phyloP scores from a whole-genome alignment of 2,888 invertebrate species.

The Poecilus cupreus region DNA sequence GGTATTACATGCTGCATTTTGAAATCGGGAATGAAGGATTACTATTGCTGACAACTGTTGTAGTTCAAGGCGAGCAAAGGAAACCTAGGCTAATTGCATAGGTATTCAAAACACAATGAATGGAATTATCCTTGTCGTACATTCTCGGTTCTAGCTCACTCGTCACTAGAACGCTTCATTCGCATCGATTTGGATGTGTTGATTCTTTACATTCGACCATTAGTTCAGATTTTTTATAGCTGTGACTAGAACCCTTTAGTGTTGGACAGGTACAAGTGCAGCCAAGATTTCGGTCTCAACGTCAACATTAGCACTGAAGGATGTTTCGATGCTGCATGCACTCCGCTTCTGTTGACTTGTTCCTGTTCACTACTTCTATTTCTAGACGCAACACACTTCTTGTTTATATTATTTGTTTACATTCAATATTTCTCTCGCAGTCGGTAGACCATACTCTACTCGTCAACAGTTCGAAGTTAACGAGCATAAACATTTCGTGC shows the following conservation, averaged over 20 bases:
- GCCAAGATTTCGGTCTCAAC: background rate
- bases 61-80: too few relatives aligned
- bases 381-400: too few relatives aligned
- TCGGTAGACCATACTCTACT: background rate
- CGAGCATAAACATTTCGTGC: conserved; percentile 58
- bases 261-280: conserved; percentile 66
- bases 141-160: too few relatives aligned
- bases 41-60: too few relatives aligned
- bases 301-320: background rate
- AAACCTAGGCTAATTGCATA: too few relatives aligned
- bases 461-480: background rate
- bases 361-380: too few relatives aligned
- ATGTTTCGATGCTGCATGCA: background rate
- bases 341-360: too few relatives aligned
- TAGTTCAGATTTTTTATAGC: conserved; percentile 68
- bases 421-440: conserved; percentile 13
- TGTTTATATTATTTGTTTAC: background rate
- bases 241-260: conserved; percentile 68
- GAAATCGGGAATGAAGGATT: too few relatives aligned
- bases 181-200: conserved; percentile 56
- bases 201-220: conserved; percentile 66
- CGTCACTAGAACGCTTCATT: conserved; percentile 2
- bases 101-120: too few relatives aligned
- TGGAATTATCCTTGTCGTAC: too few relatives aligned
- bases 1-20: too few relatives aligned